Percentiles rank a stretch among this genome's conserved stretches.
Evolutionary conservation across 2,113 vertebrate genomes (phyloP).

Genomic region (Mixornis gularis): DNA sequence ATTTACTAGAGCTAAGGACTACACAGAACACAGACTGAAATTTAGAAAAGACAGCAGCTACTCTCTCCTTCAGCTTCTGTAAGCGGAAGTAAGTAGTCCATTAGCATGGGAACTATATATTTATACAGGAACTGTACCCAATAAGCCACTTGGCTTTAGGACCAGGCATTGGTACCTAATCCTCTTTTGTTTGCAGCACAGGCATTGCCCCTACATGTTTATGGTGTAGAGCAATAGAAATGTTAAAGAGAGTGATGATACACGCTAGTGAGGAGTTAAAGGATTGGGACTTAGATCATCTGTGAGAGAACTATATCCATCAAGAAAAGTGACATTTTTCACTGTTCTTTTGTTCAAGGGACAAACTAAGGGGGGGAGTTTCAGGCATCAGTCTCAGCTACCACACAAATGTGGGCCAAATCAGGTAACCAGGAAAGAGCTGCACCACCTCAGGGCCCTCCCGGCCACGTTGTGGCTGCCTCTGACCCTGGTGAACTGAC

Average conservation of each 20-base stretch:
- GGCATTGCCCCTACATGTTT: background rate
- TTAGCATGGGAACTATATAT: background rate
- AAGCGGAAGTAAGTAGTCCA: background rate
- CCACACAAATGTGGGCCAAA: fast-evolving
- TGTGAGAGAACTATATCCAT: background rate
- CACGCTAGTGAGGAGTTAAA: background rate
- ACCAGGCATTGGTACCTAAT: background rate
- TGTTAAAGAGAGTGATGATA: background rate
- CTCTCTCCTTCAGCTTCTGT: background rate
- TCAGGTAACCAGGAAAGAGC: background rate
- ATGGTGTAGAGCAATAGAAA: background rate
- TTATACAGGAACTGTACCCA: background rate
- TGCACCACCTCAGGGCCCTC: background rate
- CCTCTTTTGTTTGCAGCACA: background rate
- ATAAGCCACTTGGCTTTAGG: background rate
- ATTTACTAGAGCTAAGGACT: background rate
- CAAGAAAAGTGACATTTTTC: background rate
- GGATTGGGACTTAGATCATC: background rate
- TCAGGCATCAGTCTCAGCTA: background rate
- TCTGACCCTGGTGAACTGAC: background rate
- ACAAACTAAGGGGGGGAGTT: background rate
- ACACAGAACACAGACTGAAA: fast-evolving
- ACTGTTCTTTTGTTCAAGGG: background rate
- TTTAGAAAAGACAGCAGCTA: background rate
- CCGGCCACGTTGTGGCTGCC: background rate